phyloP scores from a whole-genome alignment of 1,140 invertebrate genomes.

The Drosophila insularis region DNA sequence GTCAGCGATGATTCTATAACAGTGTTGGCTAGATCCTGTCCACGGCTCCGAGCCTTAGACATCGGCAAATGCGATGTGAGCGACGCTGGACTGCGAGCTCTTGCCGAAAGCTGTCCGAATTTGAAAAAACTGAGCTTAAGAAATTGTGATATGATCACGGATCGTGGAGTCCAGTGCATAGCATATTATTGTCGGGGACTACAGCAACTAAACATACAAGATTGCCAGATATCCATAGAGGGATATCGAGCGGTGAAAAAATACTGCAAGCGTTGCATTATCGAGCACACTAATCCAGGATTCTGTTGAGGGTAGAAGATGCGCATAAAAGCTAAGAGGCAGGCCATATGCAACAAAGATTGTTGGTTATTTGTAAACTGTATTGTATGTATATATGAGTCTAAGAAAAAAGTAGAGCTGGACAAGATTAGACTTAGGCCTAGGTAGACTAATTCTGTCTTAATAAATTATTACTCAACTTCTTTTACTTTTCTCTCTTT shows the following conservation, averaged over 20 bases:
- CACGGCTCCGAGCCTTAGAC: constrained; percentile 91
- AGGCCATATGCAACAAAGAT: constrained; percentile 70
- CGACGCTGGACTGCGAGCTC: constrained; percentile 91
- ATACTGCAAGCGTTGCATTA: constrained; percentile 94
- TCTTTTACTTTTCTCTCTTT: not conserved
- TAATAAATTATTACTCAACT: constrained; percentile 70
- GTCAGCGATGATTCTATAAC: constrained; percentile 94
- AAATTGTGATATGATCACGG: constrained; percentile 94
- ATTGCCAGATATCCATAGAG: constrained; percentile 93
- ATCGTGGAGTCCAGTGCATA: constrained; percentile 92
- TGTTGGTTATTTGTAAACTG: constrained; percentile 37
- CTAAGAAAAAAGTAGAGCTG: constrained; percentile 30
- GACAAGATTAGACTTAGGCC: constrained; percentile 43
- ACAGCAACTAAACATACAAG: constrained; percentile 95
- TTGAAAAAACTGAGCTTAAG: constrained; percentile 94
- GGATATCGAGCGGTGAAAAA: constrained; percentile 95
- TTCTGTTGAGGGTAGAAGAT: constrained; percentile 86
- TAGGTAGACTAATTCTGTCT: constrained; percentile 75
- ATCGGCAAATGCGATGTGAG: constrained; percentile 96
- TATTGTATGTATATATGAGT: constrained; percentile 33
- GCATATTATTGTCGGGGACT: constrained; percentile 93
- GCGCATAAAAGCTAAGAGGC: constrained; percentile 69
- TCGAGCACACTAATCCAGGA: constrained; percentile 96
- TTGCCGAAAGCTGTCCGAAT: constrained; percentile 94
- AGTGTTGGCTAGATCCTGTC: constrained; percentile 91